Base-by-base conservation (phyloP, 2,888 invertebrate genomes). In the Malthinus seriepunctatus region DNA sequence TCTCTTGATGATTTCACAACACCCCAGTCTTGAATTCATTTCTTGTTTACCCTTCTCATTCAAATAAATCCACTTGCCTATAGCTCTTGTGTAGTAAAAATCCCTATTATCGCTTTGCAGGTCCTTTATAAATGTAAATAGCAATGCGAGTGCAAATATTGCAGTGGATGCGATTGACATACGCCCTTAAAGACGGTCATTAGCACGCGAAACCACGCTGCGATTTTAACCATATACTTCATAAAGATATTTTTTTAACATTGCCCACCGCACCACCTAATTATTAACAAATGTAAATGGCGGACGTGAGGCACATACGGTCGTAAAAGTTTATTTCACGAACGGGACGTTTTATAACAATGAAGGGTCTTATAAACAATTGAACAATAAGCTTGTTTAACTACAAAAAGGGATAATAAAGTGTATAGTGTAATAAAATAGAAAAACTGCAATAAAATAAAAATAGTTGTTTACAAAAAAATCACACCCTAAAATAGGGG, bases 401-500 rank as follows among this genome's bases (percentile, higher is more conserved):
- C 62, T 60, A 72, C 70, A 71, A 72, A 58, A 68, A 63, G 66
- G 65, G 62, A 67, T 69, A 71, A 71, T 71, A 70, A 67, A 69
- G 64, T 64, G 63, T 64, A 63, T 48, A 44, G 56, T 56, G 69
- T 62, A 70, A 71, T 72, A 72, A 71, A 72, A 69, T 65, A 65
- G 68, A 73, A 70, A 71, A 66, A 66, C 65, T 51, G 69, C 63
- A 71, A 70, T 73, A 74, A 74, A 62, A 65, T 58, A 63, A 63
- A 65, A 65, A 62, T 63, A 62, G 55, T 60, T 62, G 63, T 63
- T 65, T 63, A 58, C 62, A 74, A 74, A 75, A 23, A 75, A 76
- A 73, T 71, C 69, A 73, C 73, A 71, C 75, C 75, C 74, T 70
- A 71, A 71, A 70, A 73, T 72, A 74, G 76, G 76, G 77, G 75